Conservation (phyloP, 2,888 invertebrate genomes). For the Agrotis ipsilon region DNA sequence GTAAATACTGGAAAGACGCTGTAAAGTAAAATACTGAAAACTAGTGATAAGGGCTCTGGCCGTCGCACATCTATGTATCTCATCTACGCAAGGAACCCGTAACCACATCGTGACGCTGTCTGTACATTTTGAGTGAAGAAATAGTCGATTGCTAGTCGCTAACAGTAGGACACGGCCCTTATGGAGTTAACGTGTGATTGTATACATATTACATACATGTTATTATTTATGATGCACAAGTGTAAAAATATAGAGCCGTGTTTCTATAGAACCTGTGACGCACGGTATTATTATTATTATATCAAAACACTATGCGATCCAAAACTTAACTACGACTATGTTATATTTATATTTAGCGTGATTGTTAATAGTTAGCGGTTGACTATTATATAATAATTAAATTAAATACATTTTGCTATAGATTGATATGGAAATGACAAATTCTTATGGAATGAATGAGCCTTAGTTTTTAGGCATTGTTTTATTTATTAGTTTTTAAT, state of each 20-base stretch:
- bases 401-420: neutral
- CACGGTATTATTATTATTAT: slow-evolving; percentile 56
- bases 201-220: slow-evolving; percentile 43
- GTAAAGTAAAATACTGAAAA: too few relatives aligned
- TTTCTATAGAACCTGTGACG: slow-evolving; percentile 52
- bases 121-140: neutral
- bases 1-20: too few relatives aligned
- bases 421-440: neutral
- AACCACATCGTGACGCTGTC: too few relatives aligned
- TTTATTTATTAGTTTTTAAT: too few relatives aligned
- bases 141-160: neutral
- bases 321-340: slow-evolving; percentile 62
- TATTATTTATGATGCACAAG: slow-evolving; percentile 54
- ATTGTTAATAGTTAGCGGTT: slow-evolving; percentile 24
- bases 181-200: slow-evolving; percentile 22
- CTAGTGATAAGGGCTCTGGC: too few relatives aligned
- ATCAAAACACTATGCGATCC: slow-evolving; percentile 68
- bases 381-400: neutral
- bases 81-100: too few relatives aligned
- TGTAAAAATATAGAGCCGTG: slow-evolving; percentile 68
- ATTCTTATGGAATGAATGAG: neutral
- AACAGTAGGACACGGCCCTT: neutral
- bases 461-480: neutral
- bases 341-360: slow-evolving; percentile 41
- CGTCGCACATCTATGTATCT: too few relatives aligned